Percentiles rank a stretch among this genome's conserved stretches.
These are phyloP conservation scores for Fragum fragum DNA, from an alignment of 2,888 invertebrate genomes.

Conservation along the genomic window DNA sequence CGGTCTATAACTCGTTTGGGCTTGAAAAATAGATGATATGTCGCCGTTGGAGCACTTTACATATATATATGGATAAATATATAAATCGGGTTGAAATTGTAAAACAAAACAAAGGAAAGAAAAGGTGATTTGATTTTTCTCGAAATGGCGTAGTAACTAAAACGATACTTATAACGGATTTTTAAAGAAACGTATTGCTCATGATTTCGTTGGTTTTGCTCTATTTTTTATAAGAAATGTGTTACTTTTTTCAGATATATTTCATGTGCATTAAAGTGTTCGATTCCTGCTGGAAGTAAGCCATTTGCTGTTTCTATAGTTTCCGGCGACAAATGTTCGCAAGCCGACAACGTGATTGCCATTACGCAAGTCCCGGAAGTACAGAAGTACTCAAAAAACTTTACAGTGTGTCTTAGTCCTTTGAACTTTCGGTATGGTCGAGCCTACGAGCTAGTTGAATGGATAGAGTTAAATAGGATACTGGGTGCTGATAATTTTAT, in stretches of 20 bases:
- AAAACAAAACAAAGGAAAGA: too few species aligned
- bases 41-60: too few species aligned
- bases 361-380: not conserved
- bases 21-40: too few species aligned
- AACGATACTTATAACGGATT: too few species aligned
- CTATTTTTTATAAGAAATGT: too few species aligned
- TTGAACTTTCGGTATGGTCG: slow-evolving; percentile 72
- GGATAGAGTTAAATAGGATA: slow-evolving; percentile 82
- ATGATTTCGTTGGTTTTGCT: too few species aligned
- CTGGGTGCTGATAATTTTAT: slow-evolving; percentile 81
- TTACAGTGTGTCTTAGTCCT: slow-evolving; percentile 76
- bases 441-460: slow-evolving; percentile 81
- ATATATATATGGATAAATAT: too few species aligned
- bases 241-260: slow-evolving; percentile 11
- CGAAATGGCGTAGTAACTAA: too few species aligned
- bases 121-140: too few species aligned
- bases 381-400: slow-evolving; percentile 28
- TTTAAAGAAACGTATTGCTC: too few species aligned
- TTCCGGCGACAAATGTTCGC: not conserved
- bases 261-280: not conserved
- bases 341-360: not conserved
- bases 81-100: too few species aligned
- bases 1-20: too few species aligned
- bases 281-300: not conserved
- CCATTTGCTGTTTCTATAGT: slow-evolving; percentile 18